Percentiles rank a stretch among this genome's conserved stretches.
These are phyloP conservation scores for Antheraea pernyi DNA, from an alignment of 1,140 invertebrate genomes.

Conservation along the genomic window DNA sequence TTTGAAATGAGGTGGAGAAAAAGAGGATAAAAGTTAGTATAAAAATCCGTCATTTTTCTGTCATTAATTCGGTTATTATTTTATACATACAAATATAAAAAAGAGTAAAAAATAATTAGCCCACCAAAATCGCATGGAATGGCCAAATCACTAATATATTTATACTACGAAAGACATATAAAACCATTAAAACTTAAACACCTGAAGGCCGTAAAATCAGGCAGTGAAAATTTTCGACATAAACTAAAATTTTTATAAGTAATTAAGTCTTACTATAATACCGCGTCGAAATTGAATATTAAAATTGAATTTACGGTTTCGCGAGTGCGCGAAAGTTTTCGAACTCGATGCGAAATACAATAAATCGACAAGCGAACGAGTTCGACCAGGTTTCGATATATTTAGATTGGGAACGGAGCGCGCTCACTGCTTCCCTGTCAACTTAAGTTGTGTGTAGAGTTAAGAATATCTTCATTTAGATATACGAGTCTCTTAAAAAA, in stretches of 20 bases:
- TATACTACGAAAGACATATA: too few relatives aligned
- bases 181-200: too few relatives aligned
- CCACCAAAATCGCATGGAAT: too few relatives aligned
- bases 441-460: constrained; percentile 23
- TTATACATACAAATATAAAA: too few relatives aligned
- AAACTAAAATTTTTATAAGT: constrained; percentile 20
- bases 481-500: background rate
- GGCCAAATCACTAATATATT: too few relatives aligned
- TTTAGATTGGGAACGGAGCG: constrained; percentile 23
- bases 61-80: too few relatives aligned
- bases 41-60: too few relatives aligned
- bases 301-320: constrained; percentile 39
- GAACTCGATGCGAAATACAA: constrained; percentile 27
- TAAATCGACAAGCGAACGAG: constrained; percentile 38
- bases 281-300: constrained; percentile 22
- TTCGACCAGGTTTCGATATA: constrained; percentile 43
- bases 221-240: background rate
- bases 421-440: background rate
- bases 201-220: background rate
- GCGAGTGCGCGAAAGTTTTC: constrained; percentile 30
- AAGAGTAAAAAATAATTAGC: too few relatives aligned
- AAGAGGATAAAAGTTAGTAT: too few relatives aligned
- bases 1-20: too few relatives aligned
- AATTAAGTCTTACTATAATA: constrained; percentile 16
- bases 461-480: constrained; percentile 4